phyloP scores from a whole-genome alignment of 2,888 invertebrate species.

The Morinoia aosen region DNA sequence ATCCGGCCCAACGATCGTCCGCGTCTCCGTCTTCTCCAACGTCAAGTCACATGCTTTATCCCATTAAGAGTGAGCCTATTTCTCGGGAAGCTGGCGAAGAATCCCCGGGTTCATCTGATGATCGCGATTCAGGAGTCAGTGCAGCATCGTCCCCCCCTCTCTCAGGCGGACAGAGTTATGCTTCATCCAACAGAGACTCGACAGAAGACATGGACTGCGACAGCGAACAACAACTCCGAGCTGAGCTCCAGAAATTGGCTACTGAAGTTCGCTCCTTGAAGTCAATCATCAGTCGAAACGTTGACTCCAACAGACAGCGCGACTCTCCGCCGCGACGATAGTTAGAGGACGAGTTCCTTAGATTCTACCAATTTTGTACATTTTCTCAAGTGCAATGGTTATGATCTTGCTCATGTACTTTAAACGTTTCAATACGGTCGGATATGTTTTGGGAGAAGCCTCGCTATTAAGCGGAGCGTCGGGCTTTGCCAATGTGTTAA shows the following conservation, averaged over 20 bases:
- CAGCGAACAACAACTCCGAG: slow-evolving; percentile 70
- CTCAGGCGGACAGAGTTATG: background rate
- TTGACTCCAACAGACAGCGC: slow-evolving; percentile 57
- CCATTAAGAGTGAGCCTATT: slow-evolving; percentile 64
- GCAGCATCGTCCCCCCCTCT: slow-evolving; percentile 66
- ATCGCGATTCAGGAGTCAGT: slow-evolving; percentile 90
- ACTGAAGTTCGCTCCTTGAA: slow-evolving; percentile 92
- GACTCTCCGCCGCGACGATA: slow-evolving; percentile 60
- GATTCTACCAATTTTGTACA: background rate
- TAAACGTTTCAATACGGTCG: background rate
- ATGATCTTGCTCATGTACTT: background rate
- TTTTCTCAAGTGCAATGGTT: background rate
- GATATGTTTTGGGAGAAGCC: background rate
- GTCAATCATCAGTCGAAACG: slow-evolving; percentile 70
- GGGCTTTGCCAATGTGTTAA: background rate
- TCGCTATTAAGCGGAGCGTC: background rate
- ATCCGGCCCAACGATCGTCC: background rate
- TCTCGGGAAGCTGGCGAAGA: slow-evolving; percentile 68
- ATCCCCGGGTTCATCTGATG: slow-evolving; percentile 84
- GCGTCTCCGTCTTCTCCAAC: background rate
- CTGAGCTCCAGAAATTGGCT: slow-evolving; percentile 88
- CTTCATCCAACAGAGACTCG: slow-evolving; percentile 26
- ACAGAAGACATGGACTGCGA: slow-evolving; percentile 60
- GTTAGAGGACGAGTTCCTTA: slow-evolving; percentile 21
- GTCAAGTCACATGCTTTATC: slow-evolving; percentile 55